phyloP scores from a whole-genome alignment of 2,888 invertebrate genomes.

The Ryuthela nishihirai region DNA sequence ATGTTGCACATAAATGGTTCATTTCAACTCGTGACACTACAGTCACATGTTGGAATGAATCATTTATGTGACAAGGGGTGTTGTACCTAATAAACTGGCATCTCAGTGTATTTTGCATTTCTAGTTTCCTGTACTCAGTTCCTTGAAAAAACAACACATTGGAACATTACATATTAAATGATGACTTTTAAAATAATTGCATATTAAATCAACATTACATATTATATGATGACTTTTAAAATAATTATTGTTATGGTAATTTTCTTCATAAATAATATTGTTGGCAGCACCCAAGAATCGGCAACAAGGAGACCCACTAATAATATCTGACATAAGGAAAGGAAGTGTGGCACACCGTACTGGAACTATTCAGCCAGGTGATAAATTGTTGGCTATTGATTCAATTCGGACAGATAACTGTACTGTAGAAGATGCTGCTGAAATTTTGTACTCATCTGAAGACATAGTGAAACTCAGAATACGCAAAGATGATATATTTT shows the following conservation, averaged over 20 bases:
- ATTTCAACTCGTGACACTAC: too few species aligned
- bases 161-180: too few species aligned
- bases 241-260: background rate
- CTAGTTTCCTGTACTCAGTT: too few species aligned
- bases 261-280: background rate
- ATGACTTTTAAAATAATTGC: too few species aligned
- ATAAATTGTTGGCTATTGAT: constrained; percentile 81
- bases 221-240: background rate
- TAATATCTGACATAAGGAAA: constrained; percentile 81
- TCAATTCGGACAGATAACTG: constrained; percentile 71
- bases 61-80: too few species aligned
- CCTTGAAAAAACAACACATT: too few species aligned
- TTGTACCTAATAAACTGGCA: too few species aligned
- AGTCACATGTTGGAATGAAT: too few species aligned
- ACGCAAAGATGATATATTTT: constrained; percentile 52
- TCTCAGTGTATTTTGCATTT: too few species aligned
- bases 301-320: constrained; percentile 62
- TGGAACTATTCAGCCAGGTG: constrained; percentile 80
- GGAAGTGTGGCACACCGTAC: constrained; percentile 88
- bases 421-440: constrained; percentile 59
- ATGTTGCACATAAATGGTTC: too few species aligned
- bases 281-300: constrained; percentile 44
- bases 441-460: constrained; percentile 52
- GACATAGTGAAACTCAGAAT: constrained; percentile 57
- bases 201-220: too few species aligned